Evolutionary conservation across 53 echinoderm and acorn worm genomes (phyloP).

Genomic region (Echinarachnius parma): DNA sequence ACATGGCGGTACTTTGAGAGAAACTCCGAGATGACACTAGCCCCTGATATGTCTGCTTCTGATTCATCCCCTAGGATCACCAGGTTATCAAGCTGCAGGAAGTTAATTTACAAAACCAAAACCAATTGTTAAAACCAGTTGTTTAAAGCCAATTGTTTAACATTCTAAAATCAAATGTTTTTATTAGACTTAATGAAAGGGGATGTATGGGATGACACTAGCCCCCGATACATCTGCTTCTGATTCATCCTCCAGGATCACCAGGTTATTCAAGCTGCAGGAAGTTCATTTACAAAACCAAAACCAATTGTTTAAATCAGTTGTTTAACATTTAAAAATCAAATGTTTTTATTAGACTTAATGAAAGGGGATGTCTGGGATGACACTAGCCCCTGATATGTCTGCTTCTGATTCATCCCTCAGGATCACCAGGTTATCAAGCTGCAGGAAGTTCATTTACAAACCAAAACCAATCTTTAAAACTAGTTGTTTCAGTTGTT

Average conservation of each 20-base stretch:
- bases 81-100: constrained; percentile 70
- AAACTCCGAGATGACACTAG: constrained; percentile 45
- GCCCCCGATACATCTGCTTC: constrained; percentile 39
- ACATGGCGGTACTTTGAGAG: constrained; percentile 77
- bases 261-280: constrained; percentile 75
- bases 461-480: too few relatives aligned
- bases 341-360: not conserved
- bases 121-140: too few relatives aligned
- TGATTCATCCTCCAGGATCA: constrained; percentile 63
- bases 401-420: constrained; percentile 50
- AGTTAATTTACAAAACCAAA: too few relatives aligned
- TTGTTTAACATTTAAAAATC: not conserved
- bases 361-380: constrained; percentile 57
- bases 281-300: too few relatives aligned
- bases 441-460: constrained; percentile 39
- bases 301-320: too few relatives aligned
- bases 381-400: constrained; percentile 31
- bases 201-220: constrained; percentile 45
- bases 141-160: not conserved
- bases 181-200: constrained; percentile 13
- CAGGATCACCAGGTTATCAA: constrained; percentile 78
- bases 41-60: constrained; percentile 35
- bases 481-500: too few relatives aligned
- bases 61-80: constrained; percentile 65
- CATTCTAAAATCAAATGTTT: not conserved